Evolutionary conservation across 2,797 vertebrate species (phyloP), one percentile per base, ranked within the genome.

Genomic region (Myoxocephalus aenaeus): DNA sequence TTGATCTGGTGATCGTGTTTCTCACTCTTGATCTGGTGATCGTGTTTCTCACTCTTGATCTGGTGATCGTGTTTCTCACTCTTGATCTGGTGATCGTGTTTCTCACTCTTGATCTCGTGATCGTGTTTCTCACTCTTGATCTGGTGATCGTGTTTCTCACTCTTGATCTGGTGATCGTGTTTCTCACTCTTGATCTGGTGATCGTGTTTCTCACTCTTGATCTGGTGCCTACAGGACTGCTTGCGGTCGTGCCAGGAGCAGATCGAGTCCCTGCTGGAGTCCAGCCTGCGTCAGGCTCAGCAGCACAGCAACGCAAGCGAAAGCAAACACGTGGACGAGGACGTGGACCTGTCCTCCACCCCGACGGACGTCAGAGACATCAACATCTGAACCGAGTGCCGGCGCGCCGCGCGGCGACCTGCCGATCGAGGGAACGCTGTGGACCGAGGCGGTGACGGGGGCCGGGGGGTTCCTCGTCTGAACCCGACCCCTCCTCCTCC

Each of bases 241-340:
- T 95, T 99, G 89, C 96, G 98, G 62, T 97, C 98, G 1, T 99
- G 98, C 92, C 98, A 99, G 94, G 98, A 99, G 91, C 98, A 99
- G 96, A 99, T 99, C 0, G 98, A 99, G 86, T 96, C 96, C 58
- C 95, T 99, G 86, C 95, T 99, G 61, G 98, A 99, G 93, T 96
- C 96, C 70, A 99, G 97, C 91, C 95, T 99, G 88, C 96, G 97
- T 61, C 97, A 99, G 93, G 97, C 97, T 79, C 97, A 98, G 92
- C 96, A 96, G 82, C 96, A 97, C 92, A 94, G 83, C 62, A 69
- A 88, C 69, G 90, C 95, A 29, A 89, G 95, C 63, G 97, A 99
- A 92, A 96, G 96, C 92, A 99, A 99, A 94, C 96, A 91, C 17
- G 90, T 96, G 42, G 97, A 96, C 38, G 97, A 97, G 54, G 97